A percentile compares a stretch with the other conserved stretches of the same genome.
Evolutionary conservation across 2,888 invertebrate species (phyloP).

Genomic region (Habrosyne pyritoides): DNA sequence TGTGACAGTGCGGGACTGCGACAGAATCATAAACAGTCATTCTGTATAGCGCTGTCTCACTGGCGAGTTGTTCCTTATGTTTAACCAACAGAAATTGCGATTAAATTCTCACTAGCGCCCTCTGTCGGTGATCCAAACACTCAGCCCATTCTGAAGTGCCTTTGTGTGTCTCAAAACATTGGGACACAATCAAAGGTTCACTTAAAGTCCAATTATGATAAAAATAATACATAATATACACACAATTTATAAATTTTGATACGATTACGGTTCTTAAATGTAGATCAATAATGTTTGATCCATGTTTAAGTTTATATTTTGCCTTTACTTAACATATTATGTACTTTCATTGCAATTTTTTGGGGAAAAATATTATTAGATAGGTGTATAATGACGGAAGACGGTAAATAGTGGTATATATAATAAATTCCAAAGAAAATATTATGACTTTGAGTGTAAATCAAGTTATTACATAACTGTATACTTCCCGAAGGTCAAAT

Average conservation of each 20-base stretch:
- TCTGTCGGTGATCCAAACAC: neutral
- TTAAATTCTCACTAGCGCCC: constrained; percentile 5
- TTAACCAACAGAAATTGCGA: neutral
- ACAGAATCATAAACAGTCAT: neutral
- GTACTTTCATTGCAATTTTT: neutral
- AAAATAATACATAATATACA: neutral
- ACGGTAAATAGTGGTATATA: neutral
- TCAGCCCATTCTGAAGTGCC: neutral
- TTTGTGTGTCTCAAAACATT: constrained; percentile 4
- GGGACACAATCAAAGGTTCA: constrained; percentile 1
- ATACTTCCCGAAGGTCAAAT: too few species aligned
- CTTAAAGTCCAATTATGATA: neutral
- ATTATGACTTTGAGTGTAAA: too few species aligned
- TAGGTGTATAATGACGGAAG: neutral
- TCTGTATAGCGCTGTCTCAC: neutral
- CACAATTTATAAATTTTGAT: neutral
- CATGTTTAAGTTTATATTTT: neutral
- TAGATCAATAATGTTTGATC: neutral
- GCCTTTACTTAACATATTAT: neutral
- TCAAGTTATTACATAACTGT: too few species aligned
- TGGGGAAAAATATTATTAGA: neutral
- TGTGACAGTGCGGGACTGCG: neutral
- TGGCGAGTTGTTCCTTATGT: neutral
- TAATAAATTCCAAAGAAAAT: too few species aligned
- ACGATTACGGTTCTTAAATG: neutral